These are phyloP conservation scores for human (Homo sapiens) DNA, from an alignment of 2,113 vertebrate species.

Conservation along the genomic window DNA sequence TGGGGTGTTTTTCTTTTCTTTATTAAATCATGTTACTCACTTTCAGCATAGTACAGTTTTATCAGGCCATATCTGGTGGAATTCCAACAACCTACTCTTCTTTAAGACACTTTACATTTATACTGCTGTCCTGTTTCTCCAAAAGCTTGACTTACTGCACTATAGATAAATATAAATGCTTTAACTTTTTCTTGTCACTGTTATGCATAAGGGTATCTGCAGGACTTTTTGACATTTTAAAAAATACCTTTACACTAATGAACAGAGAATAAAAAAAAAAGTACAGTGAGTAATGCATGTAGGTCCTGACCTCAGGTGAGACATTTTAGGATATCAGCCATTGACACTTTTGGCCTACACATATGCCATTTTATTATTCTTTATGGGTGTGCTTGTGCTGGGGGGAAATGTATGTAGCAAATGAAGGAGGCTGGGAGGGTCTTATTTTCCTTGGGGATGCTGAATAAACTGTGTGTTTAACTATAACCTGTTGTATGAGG, in stretches of 20 bases:
- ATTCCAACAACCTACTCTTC: background rate
- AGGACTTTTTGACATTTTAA: too few relatives aligned
- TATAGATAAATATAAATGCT: background rate
- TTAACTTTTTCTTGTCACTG: too few relatives aligned
- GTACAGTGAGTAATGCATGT: too few relatives aligned
- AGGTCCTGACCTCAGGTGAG: too few relatives aligned
- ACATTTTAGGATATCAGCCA: too few relatives aligned
- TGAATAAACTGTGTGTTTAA: too few relatives aligned
- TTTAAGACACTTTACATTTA: background rate
- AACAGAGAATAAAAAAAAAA: too few relatives aligned
- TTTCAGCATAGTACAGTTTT: background rate
- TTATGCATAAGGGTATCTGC: too few relatives aligned
- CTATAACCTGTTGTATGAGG: background rate
- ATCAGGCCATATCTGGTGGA: background rate
- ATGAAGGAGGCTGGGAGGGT: background rate
- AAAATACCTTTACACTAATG: too few relatives aligned
- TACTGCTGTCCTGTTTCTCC: background rate
- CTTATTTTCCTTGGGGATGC: background rate
- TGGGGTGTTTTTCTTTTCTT: background rate
- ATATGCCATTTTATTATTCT: too few relatives aligned
- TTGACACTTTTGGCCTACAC: too few relatives aligned
- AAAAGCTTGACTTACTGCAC: background rate
- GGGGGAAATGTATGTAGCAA: too few relatives aligned
- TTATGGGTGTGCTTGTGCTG: background rate
- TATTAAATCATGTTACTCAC: background rate